Evolutionary conservation across 2,888 invertebrate genomes (phyloP), one percentile per base, ranked within the genome.

Genomic region (Galerucella calmariensis): DNA sequence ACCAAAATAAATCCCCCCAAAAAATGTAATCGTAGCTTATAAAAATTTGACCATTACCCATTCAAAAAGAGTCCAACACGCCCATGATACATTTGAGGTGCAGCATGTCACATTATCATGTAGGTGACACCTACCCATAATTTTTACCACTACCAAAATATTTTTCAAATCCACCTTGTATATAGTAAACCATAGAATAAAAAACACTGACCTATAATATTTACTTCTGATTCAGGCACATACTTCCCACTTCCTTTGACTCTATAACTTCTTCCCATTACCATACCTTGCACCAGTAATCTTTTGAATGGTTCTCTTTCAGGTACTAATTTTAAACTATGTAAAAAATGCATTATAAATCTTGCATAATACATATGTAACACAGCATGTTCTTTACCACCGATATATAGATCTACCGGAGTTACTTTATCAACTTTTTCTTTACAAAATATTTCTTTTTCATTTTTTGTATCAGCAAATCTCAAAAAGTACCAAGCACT

Each of bases 401-500:
- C 99, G 79, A 99, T 93, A 84, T 99, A 99, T 78, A 99, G 89
- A 88, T 98, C 95, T 3, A 99, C 97, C 10, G 99, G 99, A 89
- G 95, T 92, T 75, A 89, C 88, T 67, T 88, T 83, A 5, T 88
- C 86, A 27, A 90, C 91, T 79, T 89, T 87, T 4, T 92, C 87
- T 73, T 88, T 88, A 80, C 91, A 89, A 87, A 96, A 96, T 76
- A 97, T 95, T 79, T 89, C 88, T 2, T 89, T 82, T 0, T 88
- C 79, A 88, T 98, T 98, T 11, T 90, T 84, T 0, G 94, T 89
- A 88, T 99, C 98, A 79, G 97, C 89, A 88, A 93, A 99, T 59
- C 99, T 90, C 80, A 98, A 90, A 86, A 93, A 99, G 86, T 99
- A 99, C 99, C 99, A 99, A 0, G 98, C 95, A 66, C 99, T 99